phyloP scores from a whole-genome alignment of 2,888 invertebrate species.

The Pachydiplax longipennis region DNA sequence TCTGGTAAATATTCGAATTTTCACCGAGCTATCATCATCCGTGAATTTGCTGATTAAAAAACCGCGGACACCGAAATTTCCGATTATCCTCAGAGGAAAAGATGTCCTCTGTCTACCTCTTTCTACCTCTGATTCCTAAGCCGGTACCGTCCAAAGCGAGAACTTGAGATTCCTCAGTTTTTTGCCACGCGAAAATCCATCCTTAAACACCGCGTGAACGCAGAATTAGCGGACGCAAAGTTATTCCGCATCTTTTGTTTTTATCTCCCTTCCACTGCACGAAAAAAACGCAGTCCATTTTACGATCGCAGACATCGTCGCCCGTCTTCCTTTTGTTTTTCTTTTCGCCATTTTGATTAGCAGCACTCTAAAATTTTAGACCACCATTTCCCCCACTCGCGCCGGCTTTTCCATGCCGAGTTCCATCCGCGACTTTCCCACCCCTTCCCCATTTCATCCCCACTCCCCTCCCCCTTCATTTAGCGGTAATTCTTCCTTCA shows the following conservation, averaged over 20 bases:
- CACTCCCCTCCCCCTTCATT: slow-evolving; percentile 56
- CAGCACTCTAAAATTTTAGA: slow-evolving; percentile 45
- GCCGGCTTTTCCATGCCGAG: slow-evolving; percentile 30
- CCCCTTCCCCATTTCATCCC: not conserved
- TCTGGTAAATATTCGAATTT: too few species aligned
- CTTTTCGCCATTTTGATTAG: slow-evolving; percentile 41
- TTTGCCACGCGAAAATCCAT: too few species aligned
- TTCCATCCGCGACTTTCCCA: slow-evolving; percentile 4
- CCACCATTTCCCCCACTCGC: slow-evolving; percentile 4
- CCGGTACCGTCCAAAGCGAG: too few species aligned
- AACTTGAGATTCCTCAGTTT: too few species aligned
- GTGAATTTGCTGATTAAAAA: too few species aligned
- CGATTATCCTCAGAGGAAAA: too few species aligned
- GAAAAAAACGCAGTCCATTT: slow-evolving; percentile 2
- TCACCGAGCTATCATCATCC: too few species aligned
- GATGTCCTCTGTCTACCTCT: too few species aligned
- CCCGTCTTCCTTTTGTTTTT: not conserved
- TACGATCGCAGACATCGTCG: slow-evolving; percentile 43
- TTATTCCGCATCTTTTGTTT: not conserved
- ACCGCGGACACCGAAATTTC: too few species aligned
- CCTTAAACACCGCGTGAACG: not conserved
- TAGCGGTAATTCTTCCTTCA: slow-evolving; percentile 56
- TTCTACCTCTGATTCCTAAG: too few species aligned
- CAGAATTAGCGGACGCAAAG: not conserved
- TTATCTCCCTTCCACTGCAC: not conserved